Percentiles rank a stretch among this genome's conserved stretches.
Conservation (phyloP, 2,113 vertebrate genomes). For the Psettodes erumei region DNA sequence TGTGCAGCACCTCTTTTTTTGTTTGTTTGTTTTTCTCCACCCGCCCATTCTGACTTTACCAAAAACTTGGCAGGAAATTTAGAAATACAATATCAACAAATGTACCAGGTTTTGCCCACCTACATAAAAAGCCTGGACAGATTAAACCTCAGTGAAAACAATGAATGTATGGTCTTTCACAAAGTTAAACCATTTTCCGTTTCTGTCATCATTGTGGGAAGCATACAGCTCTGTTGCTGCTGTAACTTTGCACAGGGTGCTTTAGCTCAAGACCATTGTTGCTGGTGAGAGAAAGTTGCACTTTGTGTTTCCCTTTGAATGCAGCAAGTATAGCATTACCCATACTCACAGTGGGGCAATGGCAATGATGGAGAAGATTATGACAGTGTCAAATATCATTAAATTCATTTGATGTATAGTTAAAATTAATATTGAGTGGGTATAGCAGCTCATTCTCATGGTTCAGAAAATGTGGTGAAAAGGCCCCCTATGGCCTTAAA, state of each 20-base stretch:
- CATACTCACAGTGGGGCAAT: slow-evolving; percentile 34
- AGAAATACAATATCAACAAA: neutral
- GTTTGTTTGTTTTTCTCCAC: too few relatives aligned
- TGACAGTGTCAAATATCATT: neutral
- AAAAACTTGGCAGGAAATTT: neutral
- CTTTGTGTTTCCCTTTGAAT: slow-evolving; percentile 65
- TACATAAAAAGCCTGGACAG: neutral
- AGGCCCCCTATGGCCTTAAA: slow-evolving; percentile 32
- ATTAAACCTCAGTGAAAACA: neutral
- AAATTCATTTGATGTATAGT: neutral
- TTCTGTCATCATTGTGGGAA: neutral
- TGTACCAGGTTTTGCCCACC: neutral
- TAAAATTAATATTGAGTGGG: slow-evolving; percentile 9
- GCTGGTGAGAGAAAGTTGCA: slow-evolving; percentile 70
- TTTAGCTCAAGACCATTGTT: slow-evolving; percentile 65
- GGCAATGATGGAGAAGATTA: neutral
- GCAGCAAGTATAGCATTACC: slow-evolving; percentile 21
- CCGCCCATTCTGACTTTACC: neutral
- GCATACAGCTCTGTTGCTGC: neutral
- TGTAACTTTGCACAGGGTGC: slow-evolving; percentile 17
- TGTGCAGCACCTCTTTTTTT: too few relatives aligned
- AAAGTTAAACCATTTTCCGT: neutral
- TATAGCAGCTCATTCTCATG: slow-evolving; percentile 53
- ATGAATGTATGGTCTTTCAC: neutral
- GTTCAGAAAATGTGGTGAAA: slow-evolving; percentile 21